phyloP scores from a whole-genome alignment of 1,140 invertebrate genomes.

The Tetranychus cinnabarinus region DNA sequence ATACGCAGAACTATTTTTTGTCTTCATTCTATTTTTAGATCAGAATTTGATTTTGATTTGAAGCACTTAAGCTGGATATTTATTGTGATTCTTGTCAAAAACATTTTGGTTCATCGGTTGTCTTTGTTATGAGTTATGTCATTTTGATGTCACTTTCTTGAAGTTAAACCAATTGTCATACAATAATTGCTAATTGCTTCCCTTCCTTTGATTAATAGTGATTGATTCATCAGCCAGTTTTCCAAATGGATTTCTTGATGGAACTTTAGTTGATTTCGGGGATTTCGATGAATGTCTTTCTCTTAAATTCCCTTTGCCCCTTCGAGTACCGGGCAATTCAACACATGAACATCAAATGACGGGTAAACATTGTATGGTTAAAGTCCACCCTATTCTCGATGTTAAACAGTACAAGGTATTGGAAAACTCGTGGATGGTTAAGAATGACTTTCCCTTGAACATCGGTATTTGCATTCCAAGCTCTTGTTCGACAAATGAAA shows the following conservation, averaged over 20 bases:
- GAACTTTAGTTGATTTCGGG: conserved; percentile 13
- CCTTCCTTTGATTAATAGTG: not conserved
- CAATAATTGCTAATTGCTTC: not conserved
- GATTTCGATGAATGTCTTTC: conserved; percentile 15
- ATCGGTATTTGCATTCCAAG: not conserved
- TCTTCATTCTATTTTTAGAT: no score
- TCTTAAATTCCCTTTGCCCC: not conserved
- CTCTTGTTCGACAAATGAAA: not conserved
- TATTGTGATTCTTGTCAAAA: no score
- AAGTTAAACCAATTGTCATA: no score
- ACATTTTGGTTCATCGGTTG: no score
- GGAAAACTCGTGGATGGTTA: not conserved
- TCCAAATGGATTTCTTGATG: conserved; percentile 13
- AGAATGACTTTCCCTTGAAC: not conserved
- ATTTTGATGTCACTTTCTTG: no score
- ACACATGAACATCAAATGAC: not conserved
- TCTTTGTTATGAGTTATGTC: no score
- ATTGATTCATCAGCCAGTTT: conserved; percentile 13
- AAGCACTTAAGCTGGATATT: no score
- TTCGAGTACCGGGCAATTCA: not conserved
- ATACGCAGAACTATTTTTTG: no score
- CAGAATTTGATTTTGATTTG: no score
- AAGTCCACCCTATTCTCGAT: not conserved
- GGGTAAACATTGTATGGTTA: not conserved
- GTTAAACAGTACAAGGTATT: not conserved